phyloP scores from a whole-genome alignment of 1,140 invertebrate genomes.

The Drosophila malerkotliana region DNA sequence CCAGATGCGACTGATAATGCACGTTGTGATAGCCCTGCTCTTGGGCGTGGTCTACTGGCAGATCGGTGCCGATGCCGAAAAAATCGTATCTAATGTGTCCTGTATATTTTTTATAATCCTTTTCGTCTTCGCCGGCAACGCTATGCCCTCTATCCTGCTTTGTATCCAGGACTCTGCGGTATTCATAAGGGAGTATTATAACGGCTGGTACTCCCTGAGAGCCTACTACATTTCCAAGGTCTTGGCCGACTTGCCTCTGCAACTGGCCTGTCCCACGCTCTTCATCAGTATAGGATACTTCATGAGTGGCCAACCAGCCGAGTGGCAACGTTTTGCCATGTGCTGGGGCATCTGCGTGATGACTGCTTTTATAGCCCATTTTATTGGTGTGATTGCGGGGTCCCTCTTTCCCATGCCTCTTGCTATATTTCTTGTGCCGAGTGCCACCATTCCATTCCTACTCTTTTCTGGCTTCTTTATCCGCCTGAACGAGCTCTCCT shows the following conservation, averaged over 20 bases:
- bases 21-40: constrained; percentile 90
- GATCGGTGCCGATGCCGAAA: constrained; percentile 91
- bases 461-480: constrained; percentile 94
- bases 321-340: constrained; percentile 87
- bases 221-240: constrained; percentile 94
- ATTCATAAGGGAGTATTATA: constrained; percentile 93
- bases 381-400: constrained; percentile 90
- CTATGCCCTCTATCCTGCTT: constrained; percentile 94
- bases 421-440: constrained; percentile 92
- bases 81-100: constrained; percentile 91
- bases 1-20: constrained; percentile 89
- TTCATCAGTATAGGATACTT: constrained; percentile 92
- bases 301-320: constrained; percentile 92
- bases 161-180: constrained; percentile 94
- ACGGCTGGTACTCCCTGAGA: constrained; percentile 94
- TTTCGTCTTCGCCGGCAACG: constrained; percentile 93
- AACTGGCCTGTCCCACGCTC: constrained; percentile 89
- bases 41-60: constrained; percentile 92
- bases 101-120: constrained; percentile 93
- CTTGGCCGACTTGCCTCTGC: constrained; percentile 93
- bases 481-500: constrained; percentile 89
- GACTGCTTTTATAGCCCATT: constrained; percentile 91
- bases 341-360: constrained; percentile 89
- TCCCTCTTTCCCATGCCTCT: constrained; percentile 89
- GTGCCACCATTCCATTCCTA: constrained; percentile 92